Evolutionary conservation across 2,888 invertebrate species (phyloP).

Genomic region (Cerceris ruficornis): DNA sequence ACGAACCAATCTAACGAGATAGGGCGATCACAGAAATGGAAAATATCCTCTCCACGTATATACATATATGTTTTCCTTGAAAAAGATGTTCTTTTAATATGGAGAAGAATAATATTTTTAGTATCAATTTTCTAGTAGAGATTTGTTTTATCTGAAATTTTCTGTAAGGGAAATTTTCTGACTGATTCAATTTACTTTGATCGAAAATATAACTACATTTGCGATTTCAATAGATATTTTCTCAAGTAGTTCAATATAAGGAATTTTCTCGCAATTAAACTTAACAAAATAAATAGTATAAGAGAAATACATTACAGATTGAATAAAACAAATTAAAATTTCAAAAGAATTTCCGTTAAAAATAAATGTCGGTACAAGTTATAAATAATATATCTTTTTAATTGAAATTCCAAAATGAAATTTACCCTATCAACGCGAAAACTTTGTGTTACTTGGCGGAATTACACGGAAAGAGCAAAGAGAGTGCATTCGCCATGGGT

Average conservation of each 20-base stretch:
- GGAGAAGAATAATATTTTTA: not conserved
- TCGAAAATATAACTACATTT: too few species aligned
- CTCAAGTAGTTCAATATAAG: too few species aligned
- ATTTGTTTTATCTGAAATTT: too few species aligned
- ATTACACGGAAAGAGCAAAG: conserved; percentile 1
- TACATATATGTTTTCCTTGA: not conserved
- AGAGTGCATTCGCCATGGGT: conserved; percentile 5
- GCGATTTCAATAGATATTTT: too few species aligned
- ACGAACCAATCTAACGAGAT: not conserved
- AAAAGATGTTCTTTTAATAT: not conserved
- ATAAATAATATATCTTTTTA: too few species aligned
- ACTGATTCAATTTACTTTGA: too few species aligned
- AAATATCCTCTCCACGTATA: not conserved
- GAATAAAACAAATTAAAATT: too few species aligned
- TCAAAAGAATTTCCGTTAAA: not conserved
- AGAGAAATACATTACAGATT: too few species aligned
- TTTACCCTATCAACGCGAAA: not conserved
- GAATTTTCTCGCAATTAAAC: too few species aligned
- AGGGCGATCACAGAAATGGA: not conserved
- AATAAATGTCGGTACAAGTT: not conserved
- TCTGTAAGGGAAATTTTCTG: too few species aligned
- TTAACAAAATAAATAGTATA: too few species aligned
- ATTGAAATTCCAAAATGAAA: not conserved
- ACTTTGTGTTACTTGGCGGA: not conserved
- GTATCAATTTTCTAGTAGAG: too few species aligned